Percentiles rank a stretch among this genome's conserved stretches.
These are phyloP conservation scores for Lycia hirtaria DNA, from an alignment of 2,888 invertebrate genomes.

Conservation along the genomic window DNA sequence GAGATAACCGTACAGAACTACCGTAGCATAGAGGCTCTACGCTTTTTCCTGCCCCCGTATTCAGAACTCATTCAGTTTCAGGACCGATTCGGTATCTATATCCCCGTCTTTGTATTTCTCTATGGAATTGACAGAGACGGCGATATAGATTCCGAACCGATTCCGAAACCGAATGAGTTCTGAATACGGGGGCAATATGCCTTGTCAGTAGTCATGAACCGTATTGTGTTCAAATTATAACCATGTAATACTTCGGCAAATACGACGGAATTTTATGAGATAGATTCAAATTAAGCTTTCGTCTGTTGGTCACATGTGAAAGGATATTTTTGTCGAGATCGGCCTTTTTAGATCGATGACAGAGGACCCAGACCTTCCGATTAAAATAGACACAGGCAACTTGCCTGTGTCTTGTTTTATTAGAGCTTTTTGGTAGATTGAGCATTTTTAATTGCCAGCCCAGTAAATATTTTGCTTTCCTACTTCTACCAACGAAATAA, in stretches of 20 bases:
- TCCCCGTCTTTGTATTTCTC: too few relatives aligned
- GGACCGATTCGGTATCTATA: too few relatives aligned
- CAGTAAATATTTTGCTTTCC: slow-evolving; percentile 21
- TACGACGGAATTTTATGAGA: neutral
- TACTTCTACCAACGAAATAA: slow-evolving; percentile 24
- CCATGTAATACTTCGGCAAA: neutral
- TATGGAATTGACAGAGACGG: too few relatives aligned
- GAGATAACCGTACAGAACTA: too few relatives aligned
- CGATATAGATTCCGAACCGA: too few relatives aligned
- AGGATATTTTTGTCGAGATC: slow-evolving; percentile 8
- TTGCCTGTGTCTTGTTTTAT: neutral
- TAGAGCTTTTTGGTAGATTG: slow-evolving; percentile 15
- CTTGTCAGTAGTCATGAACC: neutral
- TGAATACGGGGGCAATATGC: too few relatives aligned
- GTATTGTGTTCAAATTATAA: neutral
- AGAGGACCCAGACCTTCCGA: slow-evolving; percentile 21
- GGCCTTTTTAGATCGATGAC: slow-evolving; percentile 24
- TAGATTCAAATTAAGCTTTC: neutral
- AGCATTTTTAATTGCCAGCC: neutral
- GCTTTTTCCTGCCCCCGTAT: too few relatives aligned
- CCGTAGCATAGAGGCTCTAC: too few relatives aligned
- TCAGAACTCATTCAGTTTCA: too few relatives aligned
- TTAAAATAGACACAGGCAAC: slow-evolving; percentile 29
- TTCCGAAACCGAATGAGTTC: too few relatives aligned
- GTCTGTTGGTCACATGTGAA: slow-evolving; percentile 1